These are phyloP conservation scores for Morpho achilles DNA, from an alignment of 2,888 invertebrate genomes.

Conservation along the genomic window DNA sequence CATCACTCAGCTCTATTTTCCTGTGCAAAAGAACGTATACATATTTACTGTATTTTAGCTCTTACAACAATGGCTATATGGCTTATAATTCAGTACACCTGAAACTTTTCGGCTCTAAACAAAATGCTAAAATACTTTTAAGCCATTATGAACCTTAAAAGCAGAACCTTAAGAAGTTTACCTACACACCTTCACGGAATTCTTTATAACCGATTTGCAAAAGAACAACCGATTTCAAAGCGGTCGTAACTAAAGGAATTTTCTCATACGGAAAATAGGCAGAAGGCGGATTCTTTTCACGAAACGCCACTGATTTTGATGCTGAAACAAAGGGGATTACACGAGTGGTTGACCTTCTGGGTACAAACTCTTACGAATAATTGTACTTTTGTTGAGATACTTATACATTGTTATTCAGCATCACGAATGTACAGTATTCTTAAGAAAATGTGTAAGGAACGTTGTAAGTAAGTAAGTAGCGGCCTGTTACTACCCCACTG, in stretches of 20 bases:
- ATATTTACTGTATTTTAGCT: not conserved
- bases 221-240: conserved; percentile 26
- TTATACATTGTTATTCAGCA: too few relatives aligned
- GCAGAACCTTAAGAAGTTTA: conserved; percentile 11
- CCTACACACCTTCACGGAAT: conserved; percentile 4
- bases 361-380: too few relatives aligned
- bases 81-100: not conserved
- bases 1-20: conserved; percentile 8
- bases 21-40: conserved; percentile 5
- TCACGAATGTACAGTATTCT: too few relatives aligned
- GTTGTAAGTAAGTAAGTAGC: too few relatives aligned
- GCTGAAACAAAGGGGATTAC: conserved; percentile 30
- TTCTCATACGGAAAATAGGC: conserved; percentile 37
- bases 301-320: conserved; percentile 30
- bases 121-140: conserved; percentile 3
- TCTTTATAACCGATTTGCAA: conserved; percentile 11
- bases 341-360: not conserved
- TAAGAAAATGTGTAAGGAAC: too few relatives aligned
- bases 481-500: too few relatives aligned
- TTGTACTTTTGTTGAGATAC: too few relatives aligned
- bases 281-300: conserved; percentile 34
- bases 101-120: not conserved
- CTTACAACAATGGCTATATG: not conserved
- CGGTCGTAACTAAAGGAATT: conserved; percentile 26
- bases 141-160: conserved; percentile 13